Percentiles rank a stretch among this genome's conserved stretches.
Evolutionary conservation across 2,113 vertebrate genomes (phyloP).

Genomic region (Desmodus rotundus): DNA sequence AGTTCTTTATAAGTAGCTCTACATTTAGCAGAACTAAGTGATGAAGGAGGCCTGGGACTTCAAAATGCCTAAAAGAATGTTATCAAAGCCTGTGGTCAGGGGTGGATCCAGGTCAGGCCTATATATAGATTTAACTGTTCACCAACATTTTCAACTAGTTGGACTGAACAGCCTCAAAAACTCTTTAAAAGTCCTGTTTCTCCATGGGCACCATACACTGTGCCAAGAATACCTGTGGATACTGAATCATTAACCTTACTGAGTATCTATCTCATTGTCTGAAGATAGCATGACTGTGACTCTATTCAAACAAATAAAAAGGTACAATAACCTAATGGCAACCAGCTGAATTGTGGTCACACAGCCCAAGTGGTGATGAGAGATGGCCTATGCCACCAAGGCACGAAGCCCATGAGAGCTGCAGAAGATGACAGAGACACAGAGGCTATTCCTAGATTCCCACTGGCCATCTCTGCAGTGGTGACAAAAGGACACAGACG

Average conservation of each 20-base stretch:
- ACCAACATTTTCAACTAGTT: background rate
- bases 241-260: background rate
- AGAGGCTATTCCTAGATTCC: background rate
- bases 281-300: background rate
- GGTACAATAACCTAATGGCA: background rate
- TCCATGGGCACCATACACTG: background rate
- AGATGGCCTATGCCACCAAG: background rate
- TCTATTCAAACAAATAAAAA: background rate
- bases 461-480: background rate
- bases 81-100: background rate
- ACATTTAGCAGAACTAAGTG: background rate
- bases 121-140: background rate
- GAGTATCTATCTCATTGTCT: background rate
- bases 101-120: background rate
- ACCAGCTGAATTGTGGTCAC: background rate
- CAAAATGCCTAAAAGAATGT: background rate
- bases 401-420: background rate
- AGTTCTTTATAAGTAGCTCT: background rate
- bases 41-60: background rate
- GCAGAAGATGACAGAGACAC: background rate
- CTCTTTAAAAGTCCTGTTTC: background rate
- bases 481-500: conserved; percentile 13
- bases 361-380: background rate
- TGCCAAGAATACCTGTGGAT: background rate
- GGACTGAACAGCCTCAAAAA: background rate